phyloP scores from a whole-genome alignment of 2,888 invertebrate genomes.

The Odontomyia ornata region DNA sequence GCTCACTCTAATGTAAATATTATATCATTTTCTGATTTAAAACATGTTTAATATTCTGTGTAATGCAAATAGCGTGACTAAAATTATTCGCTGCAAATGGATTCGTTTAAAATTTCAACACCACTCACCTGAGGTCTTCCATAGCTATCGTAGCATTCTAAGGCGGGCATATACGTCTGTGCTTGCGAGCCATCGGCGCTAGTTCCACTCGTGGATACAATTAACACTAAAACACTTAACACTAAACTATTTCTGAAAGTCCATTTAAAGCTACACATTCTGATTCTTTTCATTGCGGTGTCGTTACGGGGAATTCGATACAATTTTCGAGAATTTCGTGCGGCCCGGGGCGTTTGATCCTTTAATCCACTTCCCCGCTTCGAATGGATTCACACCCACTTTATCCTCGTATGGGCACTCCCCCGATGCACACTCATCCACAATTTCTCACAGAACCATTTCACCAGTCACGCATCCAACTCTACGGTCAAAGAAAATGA shows the following conservation, averaged over 20 bases:
- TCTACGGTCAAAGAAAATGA: neutral
- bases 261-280: constrained; percentile 42
- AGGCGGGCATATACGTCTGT: constrained; percentile 58
- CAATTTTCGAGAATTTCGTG: neutral
- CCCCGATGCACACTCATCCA: constrained; percentile 20
- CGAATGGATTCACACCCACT: neutral
- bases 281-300: constrained; percentile 29
- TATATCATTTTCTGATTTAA: no score
- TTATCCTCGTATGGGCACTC: constrained; percentile 24
- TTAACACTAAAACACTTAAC: constrained; percentile 42
- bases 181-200: constrained; percentile 3
- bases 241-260: constrained; percentile 33
- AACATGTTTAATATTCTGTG: no score
- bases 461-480: neutral
- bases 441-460: constrained; percentile 23
- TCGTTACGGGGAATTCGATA: neutral
- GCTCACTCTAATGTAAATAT: no score
- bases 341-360: neutral
- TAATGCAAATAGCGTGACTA: no score
- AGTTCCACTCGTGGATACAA: constrained; percentile 5
- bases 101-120: neutral
- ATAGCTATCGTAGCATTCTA: constrained; percentile 68
- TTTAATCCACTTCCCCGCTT: neutral
- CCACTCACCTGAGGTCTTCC: constrained; percentile 67
- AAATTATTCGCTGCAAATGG: no score